Evolutionary conservation across 2,113 vertebrate genomes (phyloP), one percentile per base, ranked within the genome.

Genomic region (Erythrolamprus reginae): DNA sequence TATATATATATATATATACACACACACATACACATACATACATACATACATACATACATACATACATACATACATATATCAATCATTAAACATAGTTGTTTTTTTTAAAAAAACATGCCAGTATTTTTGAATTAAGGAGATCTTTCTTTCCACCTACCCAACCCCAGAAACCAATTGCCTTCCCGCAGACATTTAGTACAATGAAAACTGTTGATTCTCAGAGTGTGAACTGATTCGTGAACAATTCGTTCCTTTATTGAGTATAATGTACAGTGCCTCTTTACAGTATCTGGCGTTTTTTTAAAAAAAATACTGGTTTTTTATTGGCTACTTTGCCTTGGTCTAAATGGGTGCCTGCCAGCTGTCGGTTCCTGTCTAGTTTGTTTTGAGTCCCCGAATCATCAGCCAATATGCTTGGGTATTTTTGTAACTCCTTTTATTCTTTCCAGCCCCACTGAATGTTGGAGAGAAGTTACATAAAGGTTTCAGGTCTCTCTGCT

Each of bases 161-260:
- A 8, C 88, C n/a, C 23, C 55, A 15, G 17, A n/a, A 61, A 61
- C 58, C 58, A n/a, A 47, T 21, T 84, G 28, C 23, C 89, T 28
- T 38, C 88, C 61, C 4, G 26, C 10, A 21, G 50, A 15, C 0
- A 5, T 3, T 48, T 0, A 0, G 4, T 45, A 91, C 77, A 88
- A 56, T 91, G 70, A 23, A 55, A 82, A 82, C 50, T 10, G 65
- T 88, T 87, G 86, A 58, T 88, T 55, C 53, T 77, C 77, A 4
- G 70, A 48, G 90, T 55, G 4, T 51, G 61, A 86, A 89, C 28
- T 56, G 50, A 26, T 13, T 77, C 50, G 28, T 48, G 55, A 61
- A 89, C 83, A 89, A 85, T 89, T 47, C 28, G 28, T 23, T 82
- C 86, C 38, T 90, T 87, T 87, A 84, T 91, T 61, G 86, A 28